Base-by-base conservation (phyloP, 2,113 vertebrate species). In the Columbina picui region DNA sequence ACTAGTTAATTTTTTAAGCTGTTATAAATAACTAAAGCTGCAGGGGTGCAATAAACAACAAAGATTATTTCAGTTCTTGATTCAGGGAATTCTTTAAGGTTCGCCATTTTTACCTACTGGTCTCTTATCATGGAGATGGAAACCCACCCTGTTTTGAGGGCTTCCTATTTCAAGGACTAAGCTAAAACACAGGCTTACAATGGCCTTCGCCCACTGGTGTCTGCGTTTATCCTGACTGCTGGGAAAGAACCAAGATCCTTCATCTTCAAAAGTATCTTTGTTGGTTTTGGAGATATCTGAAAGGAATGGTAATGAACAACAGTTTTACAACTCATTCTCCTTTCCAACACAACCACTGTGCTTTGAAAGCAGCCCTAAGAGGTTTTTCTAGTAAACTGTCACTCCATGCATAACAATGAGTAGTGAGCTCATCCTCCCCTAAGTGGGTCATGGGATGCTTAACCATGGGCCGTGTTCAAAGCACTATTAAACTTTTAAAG, bases 351-450 rank as follows among this genome's bases (percentile, higher is more conserved):
- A 67, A 77, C 68, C 76, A 41, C 55, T 65, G 85, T 70, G 81
- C 94, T 97, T 86, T 95, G 93, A 94, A 85, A 97, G 86, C 69
- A 65, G 15, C 47, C 38, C 77, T 56, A 6, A 79, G 85, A 88
- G 73, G 63, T 78, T 90, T 87, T 43, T 79, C 61, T 39, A 82
- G 92, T 59, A 59, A 93, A 78, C 22, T 80, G 63, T 70, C 81
- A 43, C 85, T 82, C 63, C 3, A 0, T 77, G 78, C 83, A 55
- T 52, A 78, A 53, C 77, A 70, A 60, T 15, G 65, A 81, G 23
- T 2, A 75, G 83, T 55, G 76, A 82, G 67, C 84, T 93, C 92
- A 93, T 95, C 92, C 76, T 60, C 82, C 75, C 77, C 20, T 38
- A 59, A 60, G 70, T 82, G 73, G 88, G 76, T 71, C 95, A 96